Percentiles rank a stretch among this genome's conserved stretches.
Evolutionary conservation across 2,888 invertebrate genomes (phyloP).

Genomic region (Sinelater perroti): DNA sequence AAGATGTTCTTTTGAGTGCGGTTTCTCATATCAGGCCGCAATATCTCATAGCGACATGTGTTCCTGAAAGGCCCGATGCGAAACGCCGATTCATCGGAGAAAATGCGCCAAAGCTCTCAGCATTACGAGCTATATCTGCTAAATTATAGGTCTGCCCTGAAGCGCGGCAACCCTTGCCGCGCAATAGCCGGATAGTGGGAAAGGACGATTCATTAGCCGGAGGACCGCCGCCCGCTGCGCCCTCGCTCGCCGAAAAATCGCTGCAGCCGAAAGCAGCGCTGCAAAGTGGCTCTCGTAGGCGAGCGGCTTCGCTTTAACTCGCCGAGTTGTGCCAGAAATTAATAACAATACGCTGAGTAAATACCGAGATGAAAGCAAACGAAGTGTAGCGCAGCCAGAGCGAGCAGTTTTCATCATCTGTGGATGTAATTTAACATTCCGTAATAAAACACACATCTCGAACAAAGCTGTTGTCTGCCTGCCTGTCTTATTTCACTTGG

Average conservation of each 20-base stretch:
- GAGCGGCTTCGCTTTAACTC: slow-evolving; percentile 38
- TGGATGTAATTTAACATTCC: slow-evolving; percentile 44
- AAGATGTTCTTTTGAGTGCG: slow-evolving; percentile 31
- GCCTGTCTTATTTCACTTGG: slow-evolving; percentile 40
- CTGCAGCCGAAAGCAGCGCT: background rate
- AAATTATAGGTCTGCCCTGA: slow-evolving; percentile 40
- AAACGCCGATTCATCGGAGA: slow-evolving; percentile 42
- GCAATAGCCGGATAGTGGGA: slow-evolving; percentile 36
- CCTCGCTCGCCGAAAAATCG: slow-evolving; percentile 3
- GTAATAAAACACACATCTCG: slow-evolving; percentile 42
- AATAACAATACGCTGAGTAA: slow-evolving; percentile 45
- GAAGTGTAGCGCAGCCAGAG: slow-evolving; percentile 36
- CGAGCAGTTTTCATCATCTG: slow-evolving; percentile 44
- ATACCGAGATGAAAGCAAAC: slow-evolving; percentile 41
- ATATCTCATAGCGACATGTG: slow-evolving; percentile 36
- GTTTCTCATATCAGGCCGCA: slow-evolving; percentile 32
- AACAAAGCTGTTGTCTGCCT: slow-evolving; percentile 37
- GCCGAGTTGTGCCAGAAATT: slow-evolving; percentile 40
- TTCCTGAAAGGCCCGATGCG: slow-evolving; percentile 33
- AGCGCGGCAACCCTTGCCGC: slow-evolving; percentile 33
- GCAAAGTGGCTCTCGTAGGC: slow-evolving; percentile 20
- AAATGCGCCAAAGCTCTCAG: slow-evolving; percentile 42
- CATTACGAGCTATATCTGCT: slow-evolving; percentile 38
- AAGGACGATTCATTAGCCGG: slow-evolving; percentile 38
- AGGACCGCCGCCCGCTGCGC: slow-evolving; percentile 19